These are phyloP conservation scores for Pogonognathellus flavescens DNA, from an alignment of 1,140 invertebrate species.

Conservation along the genomic window DNA sequence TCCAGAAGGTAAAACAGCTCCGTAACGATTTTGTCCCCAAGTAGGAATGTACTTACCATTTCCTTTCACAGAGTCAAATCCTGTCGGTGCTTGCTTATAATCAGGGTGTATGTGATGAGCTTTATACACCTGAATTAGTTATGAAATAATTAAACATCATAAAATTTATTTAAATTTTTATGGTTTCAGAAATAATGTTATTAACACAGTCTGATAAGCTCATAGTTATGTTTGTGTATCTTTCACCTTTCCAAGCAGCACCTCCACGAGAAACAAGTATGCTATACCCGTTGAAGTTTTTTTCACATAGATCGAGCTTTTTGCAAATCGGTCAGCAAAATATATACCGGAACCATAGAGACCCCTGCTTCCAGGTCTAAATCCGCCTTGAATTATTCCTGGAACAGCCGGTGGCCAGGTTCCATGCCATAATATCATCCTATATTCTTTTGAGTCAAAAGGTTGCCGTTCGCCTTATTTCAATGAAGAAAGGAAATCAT, in stretches of 20 bases:
- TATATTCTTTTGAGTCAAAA: not conserved
- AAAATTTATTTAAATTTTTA: too few species aligned
- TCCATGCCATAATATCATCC: not conserved
- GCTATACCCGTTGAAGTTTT: not conserved
- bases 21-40: not conserved
- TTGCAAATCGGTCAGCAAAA: not conserved
- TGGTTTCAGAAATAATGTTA: too few species aligned
- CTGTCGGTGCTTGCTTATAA: not conserved
- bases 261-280: not conserved
- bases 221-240: too few species aligned
- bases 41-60: not conserved
- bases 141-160: not conserved
- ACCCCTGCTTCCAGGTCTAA: not conserved
- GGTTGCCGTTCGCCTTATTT: not conserved
- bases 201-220: too few species aligned
- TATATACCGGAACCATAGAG: not conserved
- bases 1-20: not conserved
- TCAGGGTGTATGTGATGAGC: not conserved
- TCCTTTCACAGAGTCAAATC: not conserved
- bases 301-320: not conserved
- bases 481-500: not conserved
- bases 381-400: not conserved
- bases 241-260: not conserved
- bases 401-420: not conserved
- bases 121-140: not conserved